These are phyloP conservation scores for Rhamnusium bicolor DNA, from an alignment of 2,888 invertebrate species.

Conservation along the genomic window DNA sequence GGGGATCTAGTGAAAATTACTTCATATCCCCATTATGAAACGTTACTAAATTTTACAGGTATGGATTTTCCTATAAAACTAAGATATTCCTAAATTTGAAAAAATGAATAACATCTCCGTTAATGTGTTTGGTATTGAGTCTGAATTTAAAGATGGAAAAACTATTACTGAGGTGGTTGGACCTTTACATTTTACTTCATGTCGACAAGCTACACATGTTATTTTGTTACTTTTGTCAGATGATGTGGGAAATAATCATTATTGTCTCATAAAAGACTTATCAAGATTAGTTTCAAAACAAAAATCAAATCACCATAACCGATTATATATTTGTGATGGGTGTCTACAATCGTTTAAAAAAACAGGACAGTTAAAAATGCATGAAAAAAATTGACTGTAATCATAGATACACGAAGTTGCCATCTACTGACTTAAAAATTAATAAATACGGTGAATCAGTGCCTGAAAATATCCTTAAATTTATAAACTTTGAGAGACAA, in stretches of 20 bases:
- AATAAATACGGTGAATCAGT: constrained; percentile 21
- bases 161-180: constrained; percentile 10
- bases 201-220: constrained; percentile 11
- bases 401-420: constrained; percentile 7
- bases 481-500: constrained; percentile 6
- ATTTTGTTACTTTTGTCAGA: neutral
- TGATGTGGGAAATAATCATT: constrained; percentile 6
- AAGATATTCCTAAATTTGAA: constrained; percentile 20
- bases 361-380: neutral
- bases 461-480: constrained; percentile 20
- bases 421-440: constrained; percentile 3
- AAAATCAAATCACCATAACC: neutral
- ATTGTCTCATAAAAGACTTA: constrained; percentile 6
- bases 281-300: constrained; percentile 11
- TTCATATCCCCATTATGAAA: constrained; percentile 12
- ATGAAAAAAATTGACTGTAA: constrained; percentile 22
- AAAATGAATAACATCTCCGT: constrained; percentile 16
- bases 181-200: constrained; percentile 23
- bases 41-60: neutral
- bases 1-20: neutral
- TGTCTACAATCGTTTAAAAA: constrained; percentile 15
- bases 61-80: constrained; percentile 24
- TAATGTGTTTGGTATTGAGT: constrained; percentile 16
- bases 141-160: neutral
- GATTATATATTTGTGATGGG: constrained; percentile 16